Evolutionary conservation across 2,113 vertebrate genomes (phyloP).

Genomic region (Urocitellus parryii): DNA sequence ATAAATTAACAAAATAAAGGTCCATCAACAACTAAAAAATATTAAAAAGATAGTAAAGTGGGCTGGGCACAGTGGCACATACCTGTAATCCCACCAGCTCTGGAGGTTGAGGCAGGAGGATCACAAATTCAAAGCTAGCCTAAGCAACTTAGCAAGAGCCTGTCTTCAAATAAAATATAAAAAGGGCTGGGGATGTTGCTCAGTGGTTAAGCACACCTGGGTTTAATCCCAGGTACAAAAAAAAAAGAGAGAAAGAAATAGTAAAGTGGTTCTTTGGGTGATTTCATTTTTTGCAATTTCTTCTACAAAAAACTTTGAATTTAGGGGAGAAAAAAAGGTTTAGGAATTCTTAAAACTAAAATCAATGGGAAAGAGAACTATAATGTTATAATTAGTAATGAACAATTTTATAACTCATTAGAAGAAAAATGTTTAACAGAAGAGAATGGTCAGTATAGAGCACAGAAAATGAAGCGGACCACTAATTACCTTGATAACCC

Average conservation of each 20-base stretch:
- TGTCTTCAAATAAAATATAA: too few species aligned
- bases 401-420: constrained; percentile 15
- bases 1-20: too few species aligned
- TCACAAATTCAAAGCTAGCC: too few species aligned
- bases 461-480: constrained; percentile 16
- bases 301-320: background rate
- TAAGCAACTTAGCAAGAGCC: too few species aligned
- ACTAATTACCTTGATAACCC: background rate
- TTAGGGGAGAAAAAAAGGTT: background rate
- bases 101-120: too few species aligned
- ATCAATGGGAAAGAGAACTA: background rate
- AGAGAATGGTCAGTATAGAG: background rate
- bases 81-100: too few species aligned
- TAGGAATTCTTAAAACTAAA: constrained; percentile 53
- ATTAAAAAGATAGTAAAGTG: too few species aligned
- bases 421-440: constrained; percentile 43
- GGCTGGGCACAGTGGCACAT: too few species aligned
- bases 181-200: too few species aligned
- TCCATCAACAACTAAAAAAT: too few species aligned
- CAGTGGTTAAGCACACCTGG: too few species aligned
- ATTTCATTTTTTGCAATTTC: constrained; percentile 28
- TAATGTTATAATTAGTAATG: constrained; percentile 23
- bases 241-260: background rate
- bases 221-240: too few species aligned
- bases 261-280: background rate